Evolutionary conservation across 2,113 vertebrate genomes (phyloP).

Genomic region (Sinocyclocheilus maitianheensis): DNA sequence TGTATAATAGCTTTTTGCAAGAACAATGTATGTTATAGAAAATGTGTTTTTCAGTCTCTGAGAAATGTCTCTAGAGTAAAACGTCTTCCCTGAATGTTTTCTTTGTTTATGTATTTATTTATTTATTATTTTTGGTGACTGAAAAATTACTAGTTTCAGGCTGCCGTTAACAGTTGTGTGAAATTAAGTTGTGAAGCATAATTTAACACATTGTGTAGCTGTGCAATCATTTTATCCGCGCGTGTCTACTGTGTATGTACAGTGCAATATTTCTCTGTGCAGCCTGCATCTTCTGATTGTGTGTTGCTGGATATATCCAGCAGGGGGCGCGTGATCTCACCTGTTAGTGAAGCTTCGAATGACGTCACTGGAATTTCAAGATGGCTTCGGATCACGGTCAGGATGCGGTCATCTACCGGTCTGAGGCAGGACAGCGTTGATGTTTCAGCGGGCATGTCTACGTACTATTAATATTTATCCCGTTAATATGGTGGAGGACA

Average conservation of each 20-base stretch:
- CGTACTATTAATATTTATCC: neutral
- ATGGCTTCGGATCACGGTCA: constrained; percentile 57
- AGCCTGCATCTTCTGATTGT: neutral
- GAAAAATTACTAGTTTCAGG: neutral
- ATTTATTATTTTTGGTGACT: neutral
- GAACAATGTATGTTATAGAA: neutral
- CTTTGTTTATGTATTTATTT: neutral
- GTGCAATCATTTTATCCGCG: neutral
- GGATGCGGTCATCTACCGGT: constrained; percentile 42
- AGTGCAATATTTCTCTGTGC: neutral
- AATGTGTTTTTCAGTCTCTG: no score
- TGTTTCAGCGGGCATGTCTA: neutral
- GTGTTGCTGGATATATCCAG: constrained; percentile 9
- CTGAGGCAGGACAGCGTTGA: constrained; percentile 27
- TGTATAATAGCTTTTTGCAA: neutral
- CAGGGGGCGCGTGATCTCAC: constrained; percentile 33
- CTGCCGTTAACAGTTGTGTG: neutral
- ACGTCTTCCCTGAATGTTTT: neutral
- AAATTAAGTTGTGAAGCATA: neutral
- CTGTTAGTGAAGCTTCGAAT: neutral
- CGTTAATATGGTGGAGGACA: neutral
- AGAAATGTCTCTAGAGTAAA: no score
- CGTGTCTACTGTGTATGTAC: neutral
- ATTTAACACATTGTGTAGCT: neutral
- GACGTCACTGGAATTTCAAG: constrained; percentile 63